Evolutionary conservation across 2,888 invertebrate genomes (phyloP).

Genomic region (Odontothrips loti): DNA sequence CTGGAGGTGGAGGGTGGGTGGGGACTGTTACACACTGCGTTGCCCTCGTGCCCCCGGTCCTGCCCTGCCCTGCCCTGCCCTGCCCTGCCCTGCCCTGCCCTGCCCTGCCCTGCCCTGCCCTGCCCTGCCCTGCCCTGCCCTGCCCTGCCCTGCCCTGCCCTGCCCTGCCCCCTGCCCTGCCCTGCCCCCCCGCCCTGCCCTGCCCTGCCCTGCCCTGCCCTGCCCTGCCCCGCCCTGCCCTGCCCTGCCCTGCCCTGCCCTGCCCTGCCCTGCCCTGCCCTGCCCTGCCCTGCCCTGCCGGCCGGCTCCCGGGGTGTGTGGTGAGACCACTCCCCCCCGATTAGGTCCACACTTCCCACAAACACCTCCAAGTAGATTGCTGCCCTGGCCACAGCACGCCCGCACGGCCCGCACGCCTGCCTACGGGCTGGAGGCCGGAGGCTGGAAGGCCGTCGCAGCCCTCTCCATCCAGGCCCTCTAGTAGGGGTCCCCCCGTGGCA

Average conservation of each 20-base stretch:
- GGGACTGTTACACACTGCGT: neutral
- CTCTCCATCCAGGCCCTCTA: too few relatives aligned
- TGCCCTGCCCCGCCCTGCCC: neutral
- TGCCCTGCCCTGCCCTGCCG: too few relatives aligned
- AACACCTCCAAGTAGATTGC: too few relatives aligned
- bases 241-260: neutral
- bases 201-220: neutral
- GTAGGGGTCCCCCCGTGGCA: too few relatives aligned
- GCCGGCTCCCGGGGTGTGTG: too few relatives aligned
- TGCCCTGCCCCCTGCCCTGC: neutral
- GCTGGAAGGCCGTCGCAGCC: too few relatives aligned
- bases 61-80: constrained; percentile 7
- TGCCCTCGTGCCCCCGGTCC: neutral
- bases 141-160: neutral
- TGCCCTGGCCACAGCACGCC: too few relatives aligned
- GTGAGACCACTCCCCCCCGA: too few relatives aligned
- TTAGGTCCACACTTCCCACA: too few relatives aligned
- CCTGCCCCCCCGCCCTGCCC: neutral
- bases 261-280: too few relatives aligned
- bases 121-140: constrained; percentile 18
- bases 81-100: neutral
- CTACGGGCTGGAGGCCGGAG: too few relatives aligned
- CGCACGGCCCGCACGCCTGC: too few relatives aligned
- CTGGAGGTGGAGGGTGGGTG: neutral
- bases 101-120: constrained; percentile 5